Base-by-base conservation (phyloP, 1,140 invertebrate species). In the Drosophila bocqueti region DNA sequence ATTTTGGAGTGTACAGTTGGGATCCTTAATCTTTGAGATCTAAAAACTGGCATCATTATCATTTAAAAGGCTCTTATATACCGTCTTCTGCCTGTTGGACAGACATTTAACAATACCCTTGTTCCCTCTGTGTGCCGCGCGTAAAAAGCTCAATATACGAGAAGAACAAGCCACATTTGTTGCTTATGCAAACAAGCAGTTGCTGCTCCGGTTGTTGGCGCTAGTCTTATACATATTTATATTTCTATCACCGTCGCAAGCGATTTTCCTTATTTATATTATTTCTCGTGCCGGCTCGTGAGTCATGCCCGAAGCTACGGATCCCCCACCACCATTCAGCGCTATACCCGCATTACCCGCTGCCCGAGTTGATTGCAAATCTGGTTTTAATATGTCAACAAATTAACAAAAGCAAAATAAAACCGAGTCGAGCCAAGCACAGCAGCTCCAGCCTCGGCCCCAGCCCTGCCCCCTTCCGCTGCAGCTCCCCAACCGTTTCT, bases 341-440 rank as follows among this genome's bases (percentile, higher is more conserved):
- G 46, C 43, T 43, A 13, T 42, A 16, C 72, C 49, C 75, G 45
- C 75, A 52, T 26, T 43, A 43, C 52, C 73, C 62, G 76, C 71
- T 74, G 46, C 46, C 63, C 83, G 81, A 89, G 65, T 89, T 89
- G 84, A 89, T 89, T 89, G 84, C 85, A 90, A 89, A 89, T 89
- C 84, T 89, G 84, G 84, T 90, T 89, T 89, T 89, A 90, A 89
- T 89, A 89, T 89, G 85, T 90, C 84, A 89, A 89, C 84, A 89
- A 89, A 90, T 84, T 89, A 84, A 81, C 83, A 85, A 82, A 76
- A 81, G 49, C 59, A 59, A 68, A 75, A 61, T 59, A 64, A 72
- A 75, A 60, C 47, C 55, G 42, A 82, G 55, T 38, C 54, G 69
- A 64, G 76, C 42, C 76, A 62, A 76, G 65, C 59, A 76, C 47